Percentiles rank a stretch among this genome's conserved stretches.
These are phyloP conservation scores for Danio aesculapii DNA, from an alignment of 2,797 vertebrate species.

Conservation along the genomic window DNA sequence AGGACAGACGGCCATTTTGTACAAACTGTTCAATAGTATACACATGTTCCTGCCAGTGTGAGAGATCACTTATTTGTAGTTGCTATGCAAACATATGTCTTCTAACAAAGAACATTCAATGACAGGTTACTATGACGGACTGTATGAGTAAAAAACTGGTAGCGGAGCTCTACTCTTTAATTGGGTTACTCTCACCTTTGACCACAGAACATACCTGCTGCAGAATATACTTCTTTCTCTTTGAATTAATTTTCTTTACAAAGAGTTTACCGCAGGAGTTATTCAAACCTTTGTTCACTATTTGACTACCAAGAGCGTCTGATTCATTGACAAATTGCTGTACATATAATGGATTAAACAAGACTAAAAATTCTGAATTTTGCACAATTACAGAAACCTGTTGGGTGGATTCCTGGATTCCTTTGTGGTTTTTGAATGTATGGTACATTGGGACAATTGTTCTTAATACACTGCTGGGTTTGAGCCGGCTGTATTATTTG, in stretches of 20 bases:
- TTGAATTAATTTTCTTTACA: neutral
- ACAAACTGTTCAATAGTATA: too few species aligned
- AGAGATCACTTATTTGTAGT: neutral
- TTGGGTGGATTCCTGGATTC: neutral
- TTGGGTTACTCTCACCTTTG: neutral
- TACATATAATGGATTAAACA: neutral
- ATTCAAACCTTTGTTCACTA: neutral
- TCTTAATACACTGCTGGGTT: neutral
- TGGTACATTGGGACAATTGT: neutral
- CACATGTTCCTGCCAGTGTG: neutral
- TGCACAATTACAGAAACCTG: neutral
- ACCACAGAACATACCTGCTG: neutral
- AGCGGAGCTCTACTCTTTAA: neutral
- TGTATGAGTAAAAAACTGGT: neutral
- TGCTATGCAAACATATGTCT: neutral
- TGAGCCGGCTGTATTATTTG: neutral
- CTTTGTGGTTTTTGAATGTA: neutral
- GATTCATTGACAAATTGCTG: neutral
- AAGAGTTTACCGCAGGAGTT: neutral
- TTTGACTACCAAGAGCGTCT: neutral
- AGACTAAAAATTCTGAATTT: neutral
- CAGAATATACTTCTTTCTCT: neutral
- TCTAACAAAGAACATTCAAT: neutral
- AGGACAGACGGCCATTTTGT: too few species aligned
- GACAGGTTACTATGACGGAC: neutral